Evolutionary conservation across 2,797 vertebrate species (phyloP).

Genomic region (Poecilia gillii): DNA sequence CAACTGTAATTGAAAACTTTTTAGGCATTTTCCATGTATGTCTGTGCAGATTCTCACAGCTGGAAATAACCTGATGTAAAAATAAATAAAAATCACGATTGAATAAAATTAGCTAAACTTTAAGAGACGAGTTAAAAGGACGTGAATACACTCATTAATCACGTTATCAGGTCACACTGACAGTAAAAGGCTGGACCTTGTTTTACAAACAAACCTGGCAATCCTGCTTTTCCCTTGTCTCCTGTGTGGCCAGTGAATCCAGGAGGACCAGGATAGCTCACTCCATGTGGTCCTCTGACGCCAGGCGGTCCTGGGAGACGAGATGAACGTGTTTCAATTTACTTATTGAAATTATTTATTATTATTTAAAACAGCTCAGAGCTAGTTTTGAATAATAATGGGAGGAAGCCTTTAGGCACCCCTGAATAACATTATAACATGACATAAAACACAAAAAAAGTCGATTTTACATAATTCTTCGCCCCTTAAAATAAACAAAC

Average conservation of each 20-base stretch:
- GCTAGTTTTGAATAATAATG: too few species aligned
- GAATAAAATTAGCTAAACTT: background rate
- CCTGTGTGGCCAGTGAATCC: conserved; percentile 89
- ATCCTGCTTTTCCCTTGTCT: conserved; percentile 84
- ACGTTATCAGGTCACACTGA: background rate
- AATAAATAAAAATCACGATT: background rate
- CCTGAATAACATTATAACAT: too few species aligned
- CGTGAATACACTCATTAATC: background rate
- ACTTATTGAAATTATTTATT: background rate
- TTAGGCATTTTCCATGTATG: background rate
- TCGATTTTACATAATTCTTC: too few species aligned
- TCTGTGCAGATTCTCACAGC: background rate
- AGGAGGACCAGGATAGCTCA: conserved; percentile 78
- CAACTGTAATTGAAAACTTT: conserved; percentile 2
- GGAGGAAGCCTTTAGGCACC: too few species aligned
- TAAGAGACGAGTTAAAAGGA: background rate
- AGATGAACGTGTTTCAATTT: background rate
- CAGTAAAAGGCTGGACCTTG: background rate
- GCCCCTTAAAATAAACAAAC: background rate
- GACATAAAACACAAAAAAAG: too few species aligned
- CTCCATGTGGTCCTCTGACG: conserved; percentile 58
- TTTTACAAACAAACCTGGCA: conserved; percentile 77
- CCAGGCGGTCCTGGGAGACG: conserved; percentile 56
- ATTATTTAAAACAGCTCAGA: too few species aligned
- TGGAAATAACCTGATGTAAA: background rate